Base-by-base conservation (phyloP, 2,113 vertebrate genomes). In the Gobius niger region DNA sequence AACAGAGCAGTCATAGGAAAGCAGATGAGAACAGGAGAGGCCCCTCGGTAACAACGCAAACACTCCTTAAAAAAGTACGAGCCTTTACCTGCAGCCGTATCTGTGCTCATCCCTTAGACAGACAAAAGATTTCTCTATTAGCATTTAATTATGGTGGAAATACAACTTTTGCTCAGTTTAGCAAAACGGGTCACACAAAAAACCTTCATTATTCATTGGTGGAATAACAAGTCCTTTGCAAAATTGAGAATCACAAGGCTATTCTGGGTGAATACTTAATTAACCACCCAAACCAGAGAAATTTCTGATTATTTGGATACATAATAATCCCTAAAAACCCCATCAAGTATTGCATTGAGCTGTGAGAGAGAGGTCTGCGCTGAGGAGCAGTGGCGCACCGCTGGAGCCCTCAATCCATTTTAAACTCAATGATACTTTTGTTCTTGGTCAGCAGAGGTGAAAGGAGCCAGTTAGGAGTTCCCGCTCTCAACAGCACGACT, bases 371-470 rank as follows among this genome's bases (percentile, higher is more conserved):
- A 92, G 91, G 91, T 94, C 91, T 91, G 87, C 89, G 93, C 91
- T 91, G 93, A 91, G 93, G 81, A 78, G 89, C 83, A 91, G 87
- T 90, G 91, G 83, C 88, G 91, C 92, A 93, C 92, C 88, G 92
- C 93, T 92, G 92, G 91, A 93, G 92, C 93, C 88, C 93, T 94
- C 90, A 91, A 87, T 93, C 90, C 94, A 91, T 94, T 94, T 92
- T 94, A 92, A 91, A 90, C 91, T 95, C 91, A 98, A 96, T 95
- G 93, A 94, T 94, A 95, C 95, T 96, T 97, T 97, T 98, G 96
- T 97, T 95, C 91, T 87, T 95, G 94, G 91, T 94, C 94, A 95
- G 94, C 94, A 92, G 94, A 96, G 95, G 95, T 96, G 95, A 98
- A 97, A 95, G 94, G 94, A 96, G 93, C 94, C 94, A 95, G 95